phyloP scores from a whole-genome alignment of 1,140 invertebrate genomes.

The Augochlora pura region DNA sequence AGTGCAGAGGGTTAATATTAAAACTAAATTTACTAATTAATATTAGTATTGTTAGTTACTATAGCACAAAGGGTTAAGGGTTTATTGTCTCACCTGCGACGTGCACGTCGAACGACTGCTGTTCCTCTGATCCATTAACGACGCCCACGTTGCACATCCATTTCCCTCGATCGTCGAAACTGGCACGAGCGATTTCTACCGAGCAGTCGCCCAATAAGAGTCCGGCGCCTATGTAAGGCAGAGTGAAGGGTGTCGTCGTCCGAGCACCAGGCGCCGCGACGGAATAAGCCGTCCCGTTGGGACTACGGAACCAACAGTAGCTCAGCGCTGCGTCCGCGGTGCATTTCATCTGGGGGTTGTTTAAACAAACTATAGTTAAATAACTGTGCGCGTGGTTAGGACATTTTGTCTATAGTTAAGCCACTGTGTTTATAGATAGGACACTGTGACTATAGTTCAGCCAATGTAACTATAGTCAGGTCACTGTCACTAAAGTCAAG shows the following conservation, averaged over 20 bases:
- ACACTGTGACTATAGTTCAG: no score
- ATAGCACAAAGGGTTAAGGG: no score
- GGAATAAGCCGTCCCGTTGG: slow-evolving; percentile 66
- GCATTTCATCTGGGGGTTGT: slow-evolving; percentile 67
- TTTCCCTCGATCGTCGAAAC: slow-evolving; percentile 61
- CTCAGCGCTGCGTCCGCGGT: slow-evolving; percentile 59
- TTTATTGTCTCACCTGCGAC: slow-evolving; percentile 73
- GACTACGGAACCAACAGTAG: slow-evolving; percentile 73
- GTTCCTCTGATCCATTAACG: slow-evolving; percentile 58
- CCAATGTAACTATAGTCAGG: no score
- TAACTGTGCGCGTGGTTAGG: no score
- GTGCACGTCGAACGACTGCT: slow-evolving; percentile 60
- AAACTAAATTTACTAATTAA: no score
- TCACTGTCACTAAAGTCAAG: no score
- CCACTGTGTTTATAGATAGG: no score
- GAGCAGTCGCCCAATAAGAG: slow-evolving; percentile 69
- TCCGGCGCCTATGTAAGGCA: slow-evolving; percentile 66
- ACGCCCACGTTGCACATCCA: slow-evolving; percentile 72
- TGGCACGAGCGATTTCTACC: slow-evolving; percentile 58
- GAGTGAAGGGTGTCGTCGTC: slow-evolving; percentile 29
- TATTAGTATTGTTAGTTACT: no score
- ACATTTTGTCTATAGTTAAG: no score
- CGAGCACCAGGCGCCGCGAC: slow-evolving; percentile 43
- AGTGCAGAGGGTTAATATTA: no score
- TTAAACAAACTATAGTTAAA: no score